These are phyloP conservation scores for Aselliscus stoliczkanus DNA, from an alignment of 2,797 vertebrate species.

Conservation along the genomic window DNA sequence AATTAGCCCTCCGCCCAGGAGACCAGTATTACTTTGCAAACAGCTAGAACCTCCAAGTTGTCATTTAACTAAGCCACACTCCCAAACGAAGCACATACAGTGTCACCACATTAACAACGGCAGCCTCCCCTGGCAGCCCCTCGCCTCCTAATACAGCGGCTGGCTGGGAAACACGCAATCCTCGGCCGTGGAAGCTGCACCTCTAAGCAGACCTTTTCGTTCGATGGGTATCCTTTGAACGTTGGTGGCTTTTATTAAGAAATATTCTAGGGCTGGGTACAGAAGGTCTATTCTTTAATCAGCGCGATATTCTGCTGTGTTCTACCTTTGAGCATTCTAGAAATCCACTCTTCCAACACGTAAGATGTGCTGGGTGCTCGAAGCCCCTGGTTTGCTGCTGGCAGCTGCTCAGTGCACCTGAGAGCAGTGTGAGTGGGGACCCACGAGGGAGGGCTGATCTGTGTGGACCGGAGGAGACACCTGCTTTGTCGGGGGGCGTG, in stretches of 20 bases:
- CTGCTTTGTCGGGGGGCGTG: accelerated
- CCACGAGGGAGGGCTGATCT: accelerated
- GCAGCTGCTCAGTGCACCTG: accelerated
- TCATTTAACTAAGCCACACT: constrained; percentile 38
- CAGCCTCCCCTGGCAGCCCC: not conserved
- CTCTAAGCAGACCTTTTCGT: not conserved
- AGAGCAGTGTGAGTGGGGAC: not conserved
- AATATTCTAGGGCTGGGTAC: not conserved
- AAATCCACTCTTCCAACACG: not conserved
- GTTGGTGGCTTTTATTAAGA: not conserved
- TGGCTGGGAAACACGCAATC: not conserved
- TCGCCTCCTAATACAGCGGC: not conserved
- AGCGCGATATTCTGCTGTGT: not conserved
- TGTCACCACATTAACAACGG: not conserved
- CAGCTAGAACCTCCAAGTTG: not conserved
- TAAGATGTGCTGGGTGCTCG: accelerated
- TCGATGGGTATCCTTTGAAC: not conserved
- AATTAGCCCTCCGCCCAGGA: constrained; percentile 7
- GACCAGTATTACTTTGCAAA: not conserved
- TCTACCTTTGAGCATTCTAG: not conserved
- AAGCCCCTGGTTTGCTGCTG: not conserved
- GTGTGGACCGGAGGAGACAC: accelerated
- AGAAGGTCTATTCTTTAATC: not conserved
- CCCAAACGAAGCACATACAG: not conserved
- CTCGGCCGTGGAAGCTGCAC: accelerated